Conservation (phyloP, 92 coral and sea anemone species). For the Heteractis magnifica region DNA sequence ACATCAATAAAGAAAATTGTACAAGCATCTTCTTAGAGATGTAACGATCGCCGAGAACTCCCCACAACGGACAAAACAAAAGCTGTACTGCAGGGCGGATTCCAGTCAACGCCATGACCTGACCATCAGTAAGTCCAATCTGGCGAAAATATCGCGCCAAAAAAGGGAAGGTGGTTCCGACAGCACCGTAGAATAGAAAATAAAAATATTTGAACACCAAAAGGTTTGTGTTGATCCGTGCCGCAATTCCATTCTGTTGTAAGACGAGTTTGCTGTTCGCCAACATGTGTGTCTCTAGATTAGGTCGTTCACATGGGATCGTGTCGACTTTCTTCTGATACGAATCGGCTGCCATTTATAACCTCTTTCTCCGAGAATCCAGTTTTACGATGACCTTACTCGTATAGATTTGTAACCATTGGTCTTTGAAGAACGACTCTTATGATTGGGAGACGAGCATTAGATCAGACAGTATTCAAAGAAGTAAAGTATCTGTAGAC, state of each 20-base stretch:
- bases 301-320: neutral
- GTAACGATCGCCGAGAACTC: constrained; percentile 78
- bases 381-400: neutral
- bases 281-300: neutral
- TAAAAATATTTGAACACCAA: constrained; percentile 81
- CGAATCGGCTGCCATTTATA: constrained; percentile 3
- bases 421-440: neutral
- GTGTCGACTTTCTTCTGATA: constrained; percentile 32
- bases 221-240: constrained; percentile 72
- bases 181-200: constrained; percentile 79
- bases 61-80: constrained; percentile 83
- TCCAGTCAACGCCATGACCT: constrained; percentile 61
- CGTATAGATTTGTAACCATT: neutral
- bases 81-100: constrained; percentile 82
- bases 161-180: constrained; percentile 87
- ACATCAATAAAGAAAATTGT: constrained; percentile 79
- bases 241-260: constrained; percentile 52
- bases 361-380: neutral
- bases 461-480: neutral
- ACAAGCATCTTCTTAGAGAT: constrained; percentile 73
- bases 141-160: constrained; percentile 81
- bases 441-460: neutral
- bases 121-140: constrained; percentile 87
- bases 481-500: neutral
- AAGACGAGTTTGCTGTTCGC: constrained; percentile 36